phyloP scores from a whole-genome alignment of 2,797 vertebrate species.

The Amblyraja radiata region DNA sequence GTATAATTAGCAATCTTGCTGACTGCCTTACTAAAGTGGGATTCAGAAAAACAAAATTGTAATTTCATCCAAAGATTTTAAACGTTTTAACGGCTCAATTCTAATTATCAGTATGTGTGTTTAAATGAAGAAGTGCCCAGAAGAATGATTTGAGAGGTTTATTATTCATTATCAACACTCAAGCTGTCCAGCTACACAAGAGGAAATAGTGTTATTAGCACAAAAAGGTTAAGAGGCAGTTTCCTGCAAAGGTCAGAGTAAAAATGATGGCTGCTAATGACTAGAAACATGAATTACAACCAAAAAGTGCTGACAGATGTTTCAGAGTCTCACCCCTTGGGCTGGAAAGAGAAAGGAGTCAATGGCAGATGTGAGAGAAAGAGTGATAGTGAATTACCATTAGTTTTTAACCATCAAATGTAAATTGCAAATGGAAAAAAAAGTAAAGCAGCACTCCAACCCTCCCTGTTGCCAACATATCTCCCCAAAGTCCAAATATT shows the following conservation, averaged over 20 bases:
- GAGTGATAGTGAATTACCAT: not conserved
- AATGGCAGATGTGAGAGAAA: not conserved
- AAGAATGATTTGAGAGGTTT: slow-evolving; percentile 13
- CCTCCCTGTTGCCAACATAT: no score
- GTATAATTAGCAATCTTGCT: no score
- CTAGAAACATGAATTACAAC: slow-evolving; percentile 25
- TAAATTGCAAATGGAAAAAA: slow-evolving; percentile 11
- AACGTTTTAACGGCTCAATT: not conserved
- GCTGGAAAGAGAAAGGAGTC: slow-evolving; percentile 5
- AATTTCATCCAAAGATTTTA: not conserved
- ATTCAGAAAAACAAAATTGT: not conserved
- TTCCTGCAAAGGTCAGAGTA: slow-evolving; percentile 30
- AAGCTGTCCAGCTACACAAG: slow-evolving; percentile 22
- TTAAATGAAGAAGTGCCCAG: not conserved
- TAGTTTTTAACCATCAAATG: not conserved
- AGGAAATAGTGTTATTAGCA: slow-evolving; percentile 32
- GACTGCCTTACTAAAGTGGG: not conserved
- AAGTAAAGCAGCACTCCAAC: not conserved
- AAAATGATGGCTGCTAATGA: slow-evolving; percentile 26
- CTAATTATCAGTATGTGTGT: not conserved
- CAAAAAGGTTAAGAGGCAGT: slow-evolving; percentile 34
- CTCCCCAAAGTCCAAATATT: not conserved
- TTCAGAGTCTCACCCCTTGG: slow-evolving; percentile 8
- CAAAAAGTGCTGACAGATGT: slow-evolving; percentile 34
- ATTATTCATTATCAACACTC: not conserved